phyloP scores from a whole-genome alignment of 2,888 invertebrate genomes.

The Netelia fuscicornis region DNA sequence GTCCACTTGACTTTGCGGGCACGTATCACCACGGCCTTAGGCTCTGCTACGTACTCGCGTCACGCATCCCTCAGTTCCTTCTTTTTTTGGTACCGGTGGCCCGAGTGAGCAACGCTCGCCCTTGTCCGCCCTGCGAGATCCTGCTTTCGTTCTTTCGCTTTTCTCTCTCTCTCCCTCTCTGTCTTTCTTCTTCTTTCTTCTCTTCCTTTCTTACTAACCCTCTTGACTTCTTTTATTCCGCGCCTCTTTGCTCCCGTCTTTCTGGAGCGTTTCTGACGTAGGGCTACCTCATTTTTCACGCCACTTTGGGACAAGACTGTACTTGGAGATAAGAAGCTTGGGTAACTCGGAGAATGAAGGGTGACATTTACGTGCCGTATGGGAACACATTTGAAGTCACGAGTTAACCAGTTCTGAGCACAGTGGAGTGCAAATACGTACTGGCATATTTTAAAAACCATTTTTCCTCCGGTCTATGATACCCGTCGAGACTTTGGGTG shows the following conservation, averaged over 20 bases:
- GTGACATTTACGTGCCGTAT: background rate
- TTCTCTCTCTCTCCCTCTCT: background rate
- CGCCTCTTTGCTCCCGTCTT: slow-evolving; percentile 26
- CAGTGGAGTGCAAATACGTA: no score
- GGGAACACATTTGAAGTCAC: background rate
- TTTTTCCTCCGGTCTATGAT: no score
- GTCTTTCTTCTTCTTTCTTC: slow-evolving; percentile 12
- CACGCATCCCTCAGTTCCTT: slow-evolving; percentile 74
- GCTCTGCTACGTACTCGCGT: slow-evolving; percentile 76
- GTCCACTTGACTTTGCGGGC: slow-evolving; percentile 75
- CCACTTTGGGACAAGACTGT: background rate
- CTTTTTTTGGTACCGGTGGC: slow-evolving; percentile 40
- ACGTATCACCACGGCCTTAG: slow-evolving; percentile 76
- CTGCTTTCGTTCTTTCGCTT: no score
- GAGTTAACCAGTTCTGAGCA: no score
- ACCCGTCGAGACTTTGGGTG: no score
- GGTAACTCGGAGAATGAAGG: slow-evolving; percentile 20
- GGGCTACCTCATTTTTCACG: slow-evolving; percentile 36
- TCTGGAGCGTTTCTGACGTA: slow-evolving; percentile 23
- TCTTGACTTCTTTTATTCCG: slow-evolving; percentile 29
- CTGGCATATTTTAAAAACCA: no score
- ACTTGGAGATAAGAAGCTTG: slow-evolving; percentile 19
- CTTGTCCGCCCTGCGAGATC: slow-evolving; percentile 29
- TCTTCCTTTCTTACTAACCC: slow-evolving; percentile 13
- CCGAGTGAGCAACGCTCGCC: slow-evolving; percentile 45